A percentile compares a stretch with the other conserved stretches of the same genome.
These are phyloP conservation scores for Dasysyrphus tricinctus DNA, from an alignment of 2,888 invertebrate species.

Conservation along the genomic window DNA sequence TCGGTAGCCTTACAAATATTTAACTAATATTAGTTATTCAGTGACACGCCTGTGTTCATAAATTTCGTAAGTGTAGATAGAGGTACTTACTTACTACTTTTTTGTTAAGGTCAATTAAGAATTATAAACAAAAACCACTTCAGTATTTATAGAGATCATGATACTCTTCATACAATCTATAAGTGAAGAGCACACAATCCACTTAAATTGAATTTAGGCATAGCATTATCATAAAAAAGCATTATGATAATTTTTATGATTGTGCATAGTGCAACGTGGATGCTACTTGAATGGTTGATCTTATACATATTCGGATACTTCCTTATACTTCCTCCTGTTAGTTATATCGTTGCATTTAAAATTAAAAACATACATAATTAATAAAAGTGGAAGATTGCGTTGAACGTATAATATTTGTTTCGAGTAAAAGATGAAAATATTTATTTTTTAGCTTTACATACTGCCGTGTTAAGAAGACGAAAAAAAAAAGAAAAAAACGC, in stretches of 20 bases:
- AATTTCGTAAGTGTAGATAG: not conserved
- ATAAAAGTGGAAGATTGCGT: too few species aligned
- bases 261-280: slow-evolving; percentile 31
- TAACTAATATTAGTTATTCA: slow-evolving; percentile 43
- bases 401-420: too few species aligned
- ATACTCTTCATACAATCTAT: not conserved
- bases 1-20: slow-evolving; percentile 10
- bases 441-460: too few species aligned
- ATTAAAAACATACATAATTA: too few species aligned
- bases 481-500: too few species aligned
- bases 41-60: slow-evolving; percentile 29
- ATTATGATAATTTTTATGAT: slow-evolving; percentile 42
- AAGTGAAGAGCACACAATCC: slow-evolving; percentile 21
- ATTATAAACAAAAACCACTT: slow-evolving; percentile 34
- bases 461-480: too few species aligned
- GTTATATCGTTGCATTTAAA: too few species aligned
- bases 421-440: too few species aligned
- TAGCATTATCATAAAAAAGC: slow-evolving; percentile 45
- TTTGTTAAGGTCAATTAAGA: slow-evolving; percentile 30
- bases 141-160: slow-evolving; percentile 21
- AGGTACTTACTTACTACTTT: not conserved
- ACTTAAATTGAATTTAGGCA: slow-evolving; percentile 53
- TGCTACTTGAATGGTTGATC: not conserved
- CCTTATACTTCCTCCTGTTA: too few species aligned
- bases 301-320: not conserved